Evolutionary conservation across 2,797 vertebrate species (phyloP).

Genomic region (Tiaroga cobitis): DNA sequence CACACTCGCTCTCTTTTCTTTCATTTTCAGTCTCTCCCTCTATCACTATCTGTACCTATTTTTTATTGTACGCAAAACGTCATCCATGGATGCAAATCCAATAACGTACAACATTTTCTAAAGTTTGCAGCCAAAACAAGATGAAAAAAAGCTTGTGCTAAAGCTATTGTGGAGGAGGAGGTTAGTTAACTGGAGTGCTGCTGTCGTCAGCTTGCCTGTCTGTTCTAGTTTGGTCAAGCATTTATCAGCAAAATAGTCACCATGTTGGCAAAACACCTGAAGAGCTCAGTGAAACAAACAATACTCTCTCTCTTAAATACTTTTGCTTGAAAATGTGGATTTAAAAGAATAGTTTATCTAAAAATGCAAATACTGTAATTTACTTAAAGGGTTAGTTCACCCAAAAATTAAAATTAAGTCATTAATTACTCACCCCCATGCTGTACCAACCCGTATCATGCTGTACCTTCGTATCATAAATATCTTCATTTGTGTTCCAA

Average conservation of each 20-base stretch:
- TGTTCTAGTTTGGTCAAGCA: constrained; percentile 64
- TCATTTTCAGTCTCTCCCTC: constrained; percentile 14
- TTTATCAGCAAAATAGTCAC: constrained; percentile 67
- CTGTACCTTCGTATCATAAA: too few species aligned
- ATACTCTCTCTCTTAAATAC: not conserved
- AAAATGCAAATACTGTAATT: not conserved
- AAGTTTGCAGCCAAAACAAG: constrained; percentile 12
- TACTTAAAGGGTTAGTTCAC: too few species aligned
- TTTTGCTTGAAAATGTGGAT: not conserved
- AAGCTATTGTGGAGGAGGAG: constrained; percentile 20
- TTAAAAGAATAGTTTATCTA: not conserved
- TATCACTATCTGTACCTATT: not conserved
- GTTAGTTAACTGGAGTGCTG: constrained; percentile 36
- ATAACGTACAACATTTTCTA: constrained; percentile 7
- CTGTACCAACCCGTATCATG: too few species aligned
- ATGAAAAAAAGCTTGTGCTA: constrained; percentile 14
- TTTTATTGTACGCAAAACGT: constrained; percentile 6
- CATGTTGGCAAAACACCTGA: constrained; percentile 63
- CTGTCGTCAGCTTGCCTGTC: constrained; percentile 61
- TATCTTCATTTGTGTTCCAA: too few species aligned
- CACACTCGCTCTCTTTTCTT: not conserved
- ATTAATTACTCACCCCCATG: too few species aligned
- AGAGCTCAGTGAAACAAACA: constrained; percentile 23
- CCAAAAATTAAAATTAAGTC: too few species aligned
- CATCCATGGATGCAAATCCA: constrained; percentile 16